phyloP scores from a whole-genome alignment of 2,888 invertebrate species.

The Augochlorella aurata region DNA sequence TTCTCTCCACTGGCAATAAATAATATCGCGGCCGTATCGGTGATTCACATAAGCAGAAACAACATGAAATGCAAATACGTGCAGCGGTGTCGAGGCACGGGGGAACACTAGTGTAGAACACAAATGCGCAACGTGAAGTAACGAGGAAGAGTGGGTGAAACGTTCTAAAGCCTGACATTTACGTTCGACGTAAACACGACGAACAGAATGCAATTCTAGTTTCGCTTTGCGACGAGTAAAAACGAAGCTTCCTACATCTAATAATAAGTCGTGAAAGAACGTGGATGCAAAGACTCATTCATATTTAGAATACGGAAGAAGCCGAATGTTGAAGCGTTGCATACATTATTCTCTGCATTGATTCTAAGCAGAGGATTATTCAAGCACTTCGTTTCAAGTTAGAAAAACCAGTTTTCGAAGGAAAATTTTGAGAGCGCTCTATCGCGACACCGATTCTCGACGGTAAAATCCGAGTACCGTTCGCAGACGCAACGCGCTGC shows the following conservation, averaged over 20 bases:
- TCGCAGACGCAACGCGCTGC: not conserved
- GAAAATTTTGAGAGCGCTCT: not conserved
- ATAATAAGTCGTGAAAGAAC: not conserved
- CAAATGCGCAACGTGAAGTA: not conserved
- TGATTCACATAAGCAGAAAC: not conserved
- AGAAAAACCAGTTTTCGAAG: not conserved
- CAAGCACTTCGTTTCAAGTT: slow-evolving; percentile 1
- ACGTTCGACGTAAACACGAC: not conserved
- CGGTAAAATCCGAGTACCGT: not conserved
- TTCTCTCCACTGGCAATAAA: too few relatives aligned
- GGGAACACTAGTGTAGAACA: not conserved
- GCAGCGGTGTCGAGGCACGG: too few relatives aligned
- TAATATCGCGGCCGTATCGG: not conserved
- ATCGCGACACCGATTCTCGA: not conserved
- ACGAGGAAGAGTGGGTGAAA: not conserved
- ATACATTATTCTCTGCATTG: not conserved
- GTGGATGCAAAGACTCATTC: not conserved
- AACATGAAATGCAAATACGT: not conserved
- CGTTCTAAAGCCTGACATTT: not conserved
- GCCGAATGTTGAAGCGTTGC: not conserved
- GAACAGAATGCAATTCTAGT: not conserved
- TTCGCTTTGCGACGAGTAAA: not conserved
- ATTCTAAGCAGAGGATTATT: not conserved
- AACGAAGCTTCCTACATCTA: not conserved
- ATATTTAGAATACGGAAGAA: not conserved